These are phyloP conservation scores for Clarias platycephalus DNA, from an alignment of 2,797 vertebrate species.

Conservation along the genomic window DNA sequence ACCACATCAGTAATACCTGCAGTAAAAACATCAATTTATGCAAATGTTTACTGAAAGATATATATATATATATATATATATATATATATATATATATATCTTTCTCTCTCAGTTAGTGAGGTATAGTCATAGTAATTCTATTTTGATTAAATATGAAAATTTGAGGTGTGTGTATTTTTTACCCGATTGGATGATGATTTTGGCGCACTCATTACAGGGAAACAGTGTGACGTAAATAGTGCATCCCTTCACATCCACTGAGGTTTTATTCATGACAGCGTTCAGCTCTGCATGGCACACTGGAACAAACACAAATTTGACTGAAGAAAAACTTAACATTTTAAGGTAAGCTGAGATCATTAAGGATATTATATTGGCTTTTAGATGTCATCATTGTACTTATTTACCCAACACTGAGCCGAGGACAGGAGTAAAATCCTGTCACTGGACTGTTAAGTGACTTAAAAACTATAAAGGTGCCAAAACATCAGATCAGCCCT, in stretches of 20 bases:
- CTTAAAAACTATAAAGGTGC: too few relatives aligned
- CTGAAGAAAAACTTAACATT: background rate
- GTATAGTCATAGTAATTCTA: background rate
- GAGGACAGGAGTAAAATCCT: too few relatives aligned
- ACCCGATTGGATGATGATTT: conserved; percentile 87
- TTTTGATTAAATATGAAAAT: background rate
- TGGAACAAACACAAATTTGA: conserved; percentile 57
- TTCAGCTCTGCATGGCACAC: conserved; percentile 95
- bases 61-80: too few relatives aligned
- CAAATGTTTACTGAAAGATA: too few relatives aligned
- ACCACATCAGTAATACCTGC: conserved; percentile 90
- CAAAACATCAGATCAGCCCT: too few relatives aligned
- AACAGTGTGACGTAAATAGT: conserved; percentile 92
- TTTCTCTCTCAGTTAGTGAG: too few relatives aligned
- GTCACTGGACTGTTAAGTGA: too few relatives aligned
- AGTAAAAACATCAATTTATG: conserved; percentile 37
- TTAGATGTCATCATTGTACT: background rate
- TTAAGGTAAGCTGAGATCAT: background rate
- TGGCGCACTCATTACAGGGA: conserved; percentile 94
- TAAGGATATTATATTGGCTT: background rate
- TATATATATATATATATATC: too few relatives aligned
- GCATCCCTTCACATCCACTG: conserved; percentile 90
- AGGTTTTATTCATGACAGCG: conserved; percentile 97
- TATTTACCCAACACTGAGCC: background rate
- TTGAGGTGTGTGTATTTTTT: background rate